Conservation (phyloP, 2,797 vertebrate genomes). For the Netta rufina region DNA sequence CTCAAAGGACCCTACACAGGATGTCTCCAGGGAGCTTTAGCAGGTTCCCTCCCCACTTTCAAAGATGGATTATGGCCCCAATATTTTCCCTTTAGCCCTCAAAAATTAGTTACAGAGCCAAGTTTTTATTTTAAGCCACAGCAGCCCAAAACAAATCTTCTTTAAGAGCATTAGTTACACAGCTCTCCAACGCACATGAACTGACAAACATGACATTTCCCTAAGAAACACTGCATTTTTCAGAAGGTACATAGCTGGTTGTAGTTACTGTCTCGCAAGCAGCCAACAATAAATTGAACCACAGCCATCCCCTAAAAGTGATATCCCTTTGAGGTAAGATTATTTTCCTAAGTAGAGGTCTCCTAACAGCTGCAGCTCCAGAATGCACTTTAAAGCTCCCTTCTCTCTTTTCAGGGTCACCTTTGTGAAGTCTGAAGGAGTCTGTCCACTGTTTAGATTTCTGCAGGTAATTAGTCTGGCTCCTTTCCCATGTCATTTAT, state of each 20-base stretch:
- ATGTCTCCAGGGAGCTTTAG: slow-evolving; percentile 29
- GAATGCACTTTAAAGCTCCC: slow-evolving; percentile 31
- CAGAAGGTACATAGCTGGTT: background rate
- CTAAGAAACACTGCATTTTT: slow-evolving; percentile 8
- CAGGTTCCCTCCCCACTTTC: background rate
- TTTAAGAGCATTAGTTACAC: background rate
- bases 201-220: slow-evolving; percentile 16
- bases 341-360: slow-evolving; percentile 42
- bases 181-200: background rate
- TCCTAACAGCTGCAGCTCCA: slow-evolving; percentile 57
- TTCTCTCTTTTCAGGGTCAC: slow-evolving; percentile 65
- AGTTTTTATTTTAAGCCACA: slow-evolving; percentile 9
- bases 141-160: slow-evolving; percentile 17
- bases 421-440: slow-evolving; percentile 32
- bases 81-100: background rate
- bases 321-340: slow-evolving; percentile 58
- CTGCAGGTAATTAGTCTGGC: slow-evolving; percentile 64
- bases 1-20: slow-evolving; percentile 1
- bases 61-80: background rate
- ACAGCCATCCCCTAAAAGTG: background rate
- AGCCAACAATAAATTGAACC: slow-evolving; percentile 6
- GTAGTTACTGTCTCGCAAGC: background rate
- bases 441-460: slow-evolving; percentile 42
- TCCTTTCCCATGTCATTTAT: slow-evolving; percentile 41
- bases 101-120: background rate